Evolutionary conservation across 1,140 invertebrate species (phyloP).

Genomic region (Lepidurus packardi): DNA sequence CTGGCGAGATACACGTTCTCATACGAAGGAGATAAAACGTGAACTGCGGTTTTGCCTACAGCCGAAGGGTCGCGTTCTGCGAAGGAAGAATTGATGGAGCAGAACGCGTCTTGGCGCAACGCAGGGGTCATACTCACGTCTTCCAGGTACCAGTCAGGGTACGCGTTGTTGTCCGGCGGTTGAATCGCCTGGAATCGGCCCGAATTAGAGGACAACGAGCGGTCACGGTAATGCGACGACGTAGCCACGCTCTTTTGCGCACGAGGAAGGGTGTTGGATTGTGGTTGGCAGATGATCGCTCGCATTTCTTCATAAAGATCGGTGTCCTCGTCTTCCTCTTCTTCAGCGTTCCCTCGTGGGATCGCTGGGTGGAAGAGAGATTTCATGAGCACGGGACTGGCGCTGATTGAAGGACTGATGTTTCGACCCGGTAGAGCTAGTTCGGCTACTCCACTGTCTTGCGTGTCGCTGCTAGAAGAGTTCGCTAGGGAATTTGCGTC

Average conservation of each 20-base stretch:
- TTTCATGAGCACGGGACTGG: constrained; percentile 27
- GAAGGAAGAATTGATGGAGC: neutral
- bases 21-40: neutral
- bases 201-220: neutral
- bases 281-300: neutral
- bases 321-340: neutral
- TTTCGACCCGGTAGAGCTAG: constrained; percentile 24
- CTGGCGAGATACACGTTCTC: constrained; percentile 10
- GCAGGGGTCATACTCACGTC: neutral
- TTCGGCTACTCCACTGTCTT: constrained; percentile 32
- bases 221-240: neutral
- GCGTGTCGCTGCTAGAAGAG: constrained; percentile 27
- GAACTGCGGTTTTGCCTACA: neutral
- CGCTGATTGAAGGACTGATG: constrained; percentile 27
- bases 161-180: neutral
- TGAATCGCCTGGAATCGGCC: neutral
- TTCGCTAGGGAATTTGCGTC: neutral
- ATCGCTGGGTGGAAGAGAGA: constrained; percentile 1
- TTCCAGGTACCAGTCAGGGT: constrained; percentile 10
- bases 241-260: neutral
- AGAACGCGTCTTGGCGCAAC: neutral
- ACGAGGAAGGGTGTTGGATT: neutral
- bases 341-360: neutral
- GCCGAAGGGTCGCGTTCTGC: neutral
- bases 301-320: neutral